These are phyloP conservation scores for Nannoperca obscura DNA, from an alignment of 2,797 vertebrate species.

Conservation along the genomic window DNA sequence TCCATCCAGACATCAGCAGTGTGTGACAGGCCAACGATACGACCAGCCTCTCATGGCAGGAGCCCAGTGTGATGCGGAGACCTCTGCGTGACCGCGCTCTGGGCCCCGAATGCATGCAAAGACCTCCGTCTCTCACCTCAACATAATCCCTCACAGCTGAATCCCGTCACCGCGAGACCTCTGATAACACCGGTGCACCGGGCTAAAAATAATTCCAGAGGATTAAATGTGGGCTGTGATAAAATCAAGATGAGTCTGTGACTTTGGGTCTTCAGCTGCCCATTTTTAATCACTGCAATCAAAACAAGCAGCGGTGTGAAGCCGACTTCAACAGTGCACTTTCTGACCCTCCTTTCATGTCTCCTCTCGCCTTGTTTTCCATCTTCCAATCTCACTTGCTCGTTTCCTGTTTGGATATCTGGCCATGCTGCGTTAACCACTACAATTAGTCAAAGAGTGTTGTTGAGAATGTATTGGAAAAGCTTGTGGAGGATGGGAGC, in stretches of 20 bases:
- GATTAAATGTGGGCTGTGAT: slow-evolving; percentile 54
- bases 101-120: slow-evolving; percentile 68
- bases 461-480: slow-evolving; percentile 73
- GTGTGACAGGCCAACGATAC: slow-evolving; percentile 51
- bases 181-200: slow-evolving; percentile 46
- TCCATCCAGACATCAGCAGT: slow-evolving; percentile 64
- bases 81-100: slow-evolving; percentile 58
- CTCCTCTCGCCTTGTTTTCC: slow-evolving; percentile 61
- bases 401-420: slow-evolving; percentile 77
- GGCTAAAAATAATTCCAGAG: slow-evolving; percentile 76
- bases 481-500: slow-evolving; percentile 55
- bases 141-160: slow-evolving; percentile 81
- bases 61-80: slow-evolving; percentile 48
- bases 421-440: slow-evolving; percentile 64
- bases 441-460: slow-evolving; percentile 72
- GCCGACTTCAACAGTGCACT: slow-evolving; percentile 48
- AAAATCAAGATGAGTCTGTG: slow-evolving; percentile 53
- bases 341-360: slow-evolving; percentile 59
- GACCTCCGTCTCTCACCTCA: slow-evolving; percentile 70
- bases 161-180: slow-evolving; percentile 66
- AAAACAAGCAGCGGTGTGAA: slow-evolving; percentile 66
- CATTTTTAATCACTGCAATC: slow-evolving; percentile 63
- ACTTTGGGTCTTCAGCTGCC: slow-evolving; percentile 50
- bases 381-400: slow-evolving; percentile 65
- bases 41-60: slow-evolving; percentile 52